Percentiles rank a stretch among this genome's conserved stretches.
Evolutionary conservation across 2,113 vertebrate genomes (phyloP).

Genomic region (Jaculus jaculus): DNA sequence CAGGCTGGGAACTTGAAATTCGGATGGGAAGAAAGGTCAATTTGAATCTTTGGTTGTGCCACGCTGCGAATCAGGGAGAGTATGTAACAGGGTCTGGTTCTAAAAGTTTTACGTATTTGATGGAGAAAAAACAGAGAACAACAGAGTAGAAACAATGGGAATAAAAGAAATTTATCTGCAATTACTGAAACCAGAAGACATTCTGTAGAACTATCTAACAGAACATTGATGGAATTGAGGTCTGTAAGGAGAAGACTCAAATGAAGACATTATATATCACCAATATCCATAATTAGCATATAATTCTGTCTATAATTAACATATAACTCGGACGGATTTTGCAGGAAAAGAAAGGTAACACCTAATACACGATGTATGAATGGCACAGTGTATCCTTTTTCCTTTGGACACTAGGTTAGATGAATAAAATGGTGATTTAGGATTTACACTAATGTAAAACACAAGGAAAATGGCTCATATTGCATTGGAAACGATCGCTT

Average conservation of each 20-base stretch:
- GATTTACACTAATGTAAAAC: background rate
- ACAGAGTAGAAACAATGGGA: background rate
- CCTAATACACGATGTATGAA: background rate
- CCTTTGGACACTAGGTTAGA: background rate
- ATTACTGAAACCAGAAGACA: constrained; percentile 15
- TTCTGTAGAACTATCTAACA: background rate
- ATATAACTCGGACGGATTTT: background rate
- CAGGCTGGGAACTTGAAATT: constrained; percentile 3
- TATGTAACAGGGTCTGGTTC: background rate
- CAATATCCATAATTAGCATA: constrained; percentile 14
- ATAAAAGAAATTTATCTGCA: background rate
- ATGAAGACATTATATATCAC: background rate
- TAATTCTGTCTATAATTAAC: constrained; percentile 21
- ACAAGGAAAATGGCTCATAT: background rate
- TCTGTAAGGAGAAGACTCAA: background rate
- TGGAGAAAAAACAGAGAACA: background rate
- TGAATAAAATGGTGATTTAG: background rate
- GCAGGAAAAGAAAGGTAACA: background rate
- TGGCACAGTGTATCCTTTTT: background rate
- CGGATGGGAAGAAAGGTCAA: constrained; percentile 14
- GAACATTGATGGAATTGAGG: constrained; percentile 34
- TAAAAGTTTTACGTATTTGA: constrained; percentile 25
- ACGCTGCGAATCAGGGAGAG: background rate
- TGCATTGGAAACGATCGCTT: background rate
- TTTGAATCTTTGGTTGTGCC: background rate